Percentiles rank a stretch among this genome's conserved stretches.
phyloP scores from a whole-genome alignment of 1,140 invertebrate genomes.

The Hylyphantes graminicola region DNA sequence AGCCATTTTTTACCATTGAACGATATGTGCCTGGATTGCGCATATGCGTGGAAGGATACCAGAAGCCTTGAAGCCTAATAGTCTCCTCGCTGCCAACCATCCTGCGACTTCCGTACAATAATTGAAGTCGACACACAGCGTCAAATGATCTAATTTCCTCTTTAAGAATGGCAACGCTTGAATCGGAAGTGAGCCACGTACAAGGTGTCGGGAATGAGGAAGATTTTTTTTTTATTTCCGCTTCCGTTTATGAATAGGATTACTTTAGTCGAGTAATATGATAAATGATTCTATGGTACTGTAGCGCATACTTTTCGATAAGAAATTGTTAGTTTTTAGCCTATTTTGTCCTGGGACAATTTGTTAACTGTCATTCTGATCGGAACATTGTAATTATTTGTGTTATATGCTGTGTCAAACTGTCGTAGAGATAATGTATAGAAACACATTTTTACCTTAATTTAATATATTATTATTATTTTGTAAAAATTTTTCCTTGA shows the following conservation, averaged over 20 bases:
- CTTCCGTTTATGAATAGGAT: conserved; percentile 7
- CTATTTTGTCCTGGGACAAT: not conserved
- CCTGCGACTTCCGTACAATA: conserved; percentile 41
- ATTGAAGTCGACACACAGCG: conserved; percentile 30
- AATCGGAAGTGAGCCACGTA: conserved; percentile 28
- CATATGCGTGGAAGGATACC: not conserved
- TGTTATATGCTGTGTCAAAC: too few relatives aligned
- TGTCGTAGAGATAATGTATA: too few relatives aligned
- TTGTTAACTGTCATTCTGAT: too few relatives aligned
- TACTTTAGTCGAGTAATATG: conserved; percentile 18
- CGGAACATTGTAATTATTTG: too few relatives aligned
- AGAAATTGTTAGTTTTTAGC: not conserved
- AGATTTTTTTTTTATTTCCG: conserved; percentile 12
- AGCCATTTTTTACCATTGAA: too few relatives aligned
- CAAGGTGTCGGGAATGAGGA: not conserved
- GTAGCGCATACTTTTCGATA: not conserved
- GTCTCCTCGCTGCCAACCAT: conserved; percentile 14
- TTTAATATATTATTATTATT: too few relatives aligned
- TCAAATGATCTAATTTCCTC: conserved; percentile 54
- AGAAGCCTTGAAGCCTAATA: conserved; percentile 12
- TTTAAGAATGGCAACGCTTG: not conserved
- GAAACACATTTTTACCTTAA: too few relatives aligned
- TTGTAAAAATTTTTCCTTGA: too few relatives aligned
- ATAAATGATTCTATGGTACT: conserved; percentile 3
- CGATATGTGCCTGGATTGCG: too few relatives aligned